A percentile compares a stretch with the other conserved stretches of the same genome.
These are phyloP conservation scores for Chiloscyllium plagiosum DNA, from an alignment of 2,113 vertebrate genomes.

Conservation along the genomic window DNA sequence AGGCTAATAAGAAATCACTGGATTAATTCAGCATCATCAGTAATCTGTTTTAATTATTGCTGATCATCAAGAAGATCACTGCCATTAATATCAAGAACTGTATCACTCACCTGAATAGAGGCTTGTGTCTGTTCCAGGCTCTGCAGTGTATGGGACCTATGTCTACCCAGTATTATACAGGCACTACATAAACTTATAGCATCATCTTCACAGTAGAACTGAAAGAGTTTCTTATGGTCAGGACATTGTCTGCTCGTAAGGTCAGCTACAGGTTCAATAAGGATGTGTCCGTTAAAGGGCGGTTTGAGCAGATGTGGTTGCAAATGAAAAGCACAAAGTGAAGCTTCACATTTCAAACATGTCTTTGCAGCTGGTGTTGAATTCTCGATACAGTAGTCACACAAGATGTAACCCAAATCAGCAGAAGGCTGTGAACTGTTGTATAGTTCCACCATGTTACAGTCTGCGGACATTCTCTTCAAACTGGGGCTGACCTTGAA, in stretches of 20 bases:
- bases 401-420: slow-evolving; percentile 43
- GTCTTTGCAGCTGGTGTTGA: slow-evolving; percentile 52
- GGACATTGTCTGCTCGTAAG: slow-evolving; percentile 57
- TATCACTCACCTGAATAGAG: slow-evolving; percentile 54
- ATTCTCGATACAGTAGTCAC: slow-evolving; percentile 55
- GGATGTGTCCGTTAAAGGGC: slow-evolving; percentile 56
- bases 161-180: slow-evolving; percentile 58
- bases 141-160: slow-evolving; percentile 52
- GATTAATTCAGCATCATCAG: slow-evolving; percentile 40
- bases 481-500: slow-evolving; percentile 44
- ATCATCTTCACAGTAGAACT: slow-evolving; percentile 60
- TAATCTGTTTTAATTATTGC: slow-evolving; percentile 46
- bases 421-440: slow-evolving; percentile 39
- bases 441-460: slow-evolving; percentile 57
- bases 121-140: slow-evolving; percentile 48
- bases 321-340: slow-evolving; percentile 60
- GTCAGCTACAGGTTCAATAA: slow-evolving; percentile 54
- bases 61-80: no score
- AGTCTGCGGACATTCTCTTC: slow-evolving; percentile 60
- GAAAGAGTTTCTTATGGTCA: slow-evolving; percentile 57
- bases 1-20: neutral
- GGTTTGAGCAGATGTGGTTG: slow-evolving; percentile 58
- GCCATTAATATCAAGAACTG: no score
- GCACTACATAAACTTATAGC: slow-evolving; percentile 55
- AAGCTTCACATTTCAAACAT: slow-evolving; percentile 66